A percentile compares a stretch with the other conserved stretches of the same genome.
phyloP scores from a whole-genome alignment of 1,140 invertebrate species.

The Trichonephila inaurata region DNA sequence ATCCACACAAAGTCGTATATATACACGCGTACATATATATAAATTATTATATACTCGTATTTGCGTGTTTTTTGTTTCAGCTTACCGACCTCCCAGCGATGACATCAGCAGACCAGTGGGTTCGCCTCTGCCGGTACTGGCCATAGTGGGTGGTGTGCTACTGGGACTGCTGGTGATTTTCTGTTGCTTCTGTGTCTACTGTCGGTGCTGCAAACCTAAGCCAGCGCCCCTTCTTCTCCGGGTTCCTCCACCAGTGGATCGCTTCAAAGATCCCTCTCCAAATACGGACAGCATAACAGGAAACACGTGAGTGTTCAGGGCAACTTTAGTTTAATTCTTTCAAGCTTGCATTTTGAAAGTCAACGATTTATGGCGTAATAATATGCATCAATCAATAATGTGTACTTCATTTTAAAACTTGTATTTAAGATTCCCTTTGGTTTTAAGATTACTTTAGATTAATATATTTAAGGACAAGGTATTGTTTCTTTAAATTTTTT shows the following conservation, averaged over 20 bases:
- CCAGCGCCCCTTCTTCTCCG: neutral
- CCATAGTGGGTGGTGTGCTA: slow-evolving; percentile 36
- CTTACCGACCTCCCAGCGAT: slow-evolving; percentile 20
- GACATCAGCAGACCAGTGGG: neutral
- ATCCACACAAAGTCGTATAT: too few relatives aligned
- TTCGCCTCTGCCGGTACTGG: slow-evolving; percentile 33
- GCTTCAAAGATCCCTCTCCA: slow-evolving; percentile 63
- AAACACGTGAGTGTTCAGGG: slow-evolving; percentile 59
- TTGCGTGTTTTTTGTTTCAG: neutral
- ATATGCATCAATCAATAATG: too few relatives aligned
- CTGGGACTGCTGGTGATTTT: slow-evolving; percentile 16
- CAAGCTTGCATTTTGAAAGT: too few relatives aligned
- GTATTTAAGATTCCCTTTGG: too few relatives aligned
- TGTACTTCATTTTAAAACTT: too few relatives aligned
- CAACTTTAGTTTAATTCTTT: neutral
- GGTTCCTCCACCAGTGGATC: slow-evolving; percentile 63
- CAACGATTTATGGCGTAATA: too few relatives aligned
- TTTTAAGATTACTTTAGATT: too few relatives aligned
- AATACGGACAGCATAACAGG: slow-evolving; percentile 72
- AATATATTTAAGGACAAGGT: too few relatives aligned
- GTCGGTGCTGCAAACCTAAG: slow-evolving; percentile 67
- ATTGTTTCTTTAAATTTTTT: too few relatives aligned
- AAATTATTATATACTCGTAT: too few relatives aligned
- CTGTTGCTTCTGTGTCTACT: slow-evolving; percentile 57
- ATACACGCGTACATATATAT: too few relatives aligned